A percentile compares a stretch with the other conserved stretches of the same genome.
Evolutionary conservation across 2,113 vertebrate species (phyloP).

Genomic region (Trochalopteron elliotii): DNA sequence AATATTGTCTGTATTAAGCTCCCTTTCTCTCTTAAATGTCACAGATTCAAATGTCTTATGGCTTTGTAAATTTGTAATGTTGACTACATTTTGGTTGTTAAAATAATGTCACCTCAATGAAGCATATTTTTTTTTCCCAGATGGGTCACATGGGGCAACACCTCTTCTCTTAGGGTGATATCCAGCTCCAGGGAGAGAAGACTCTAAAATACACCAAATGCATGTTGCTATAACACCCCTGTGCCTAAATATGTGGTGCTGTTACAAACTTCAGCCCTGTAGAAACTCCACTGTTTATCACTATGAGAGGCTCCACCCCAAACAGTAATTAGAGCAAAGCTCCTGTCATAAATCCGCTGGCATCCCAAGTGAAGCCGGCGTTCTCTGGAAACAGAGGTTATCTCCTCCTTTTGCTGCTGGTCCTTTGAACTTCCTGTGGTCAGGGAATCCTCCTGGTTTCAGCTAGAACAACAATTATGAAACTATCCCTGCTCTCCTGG

Average conservation of each 20-base stretch:
- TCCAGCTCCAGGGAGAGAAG: neutral
- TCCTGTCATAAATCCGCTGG: neutral
- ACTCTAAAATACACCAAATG: neutral
- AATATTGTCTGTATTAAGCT: neutral
- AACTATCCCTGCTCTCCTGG: neutral
- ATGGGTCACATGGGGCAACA: neutral
- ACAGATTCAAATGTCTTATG: neutral
- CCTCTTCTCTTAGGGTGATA: rapidly evolving
- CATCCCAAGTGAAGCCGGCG: neutral
- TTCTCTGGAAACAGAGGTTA: neutral
- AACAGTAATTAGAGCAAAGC: neutral
- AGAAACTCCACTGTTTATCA: neutral
- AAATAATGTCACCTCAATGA: neutral
- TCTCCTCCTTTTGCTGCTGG: neutral
- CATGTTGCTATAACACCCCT: rapidly evolving
- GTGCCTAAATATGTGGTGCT: neutral
- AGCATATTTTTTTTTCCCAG: neutral
- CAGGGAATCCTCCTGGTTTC: slow-evolving; percentile 8
- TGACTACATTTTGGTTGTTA: neutral
- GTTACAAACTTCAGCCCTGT: neutral
- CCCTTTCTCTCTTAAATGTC: neutral
- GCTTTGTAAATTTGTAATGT: neutral
- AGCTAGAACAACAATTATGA: neutral
- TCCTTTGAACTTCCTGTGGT: slow-evolving; percentile 46
- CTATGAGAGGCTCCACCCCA: neutral